Conservation (phyloP, 2,888 invertebrate genomes). For the Oxystoma pomonae region DNA sequence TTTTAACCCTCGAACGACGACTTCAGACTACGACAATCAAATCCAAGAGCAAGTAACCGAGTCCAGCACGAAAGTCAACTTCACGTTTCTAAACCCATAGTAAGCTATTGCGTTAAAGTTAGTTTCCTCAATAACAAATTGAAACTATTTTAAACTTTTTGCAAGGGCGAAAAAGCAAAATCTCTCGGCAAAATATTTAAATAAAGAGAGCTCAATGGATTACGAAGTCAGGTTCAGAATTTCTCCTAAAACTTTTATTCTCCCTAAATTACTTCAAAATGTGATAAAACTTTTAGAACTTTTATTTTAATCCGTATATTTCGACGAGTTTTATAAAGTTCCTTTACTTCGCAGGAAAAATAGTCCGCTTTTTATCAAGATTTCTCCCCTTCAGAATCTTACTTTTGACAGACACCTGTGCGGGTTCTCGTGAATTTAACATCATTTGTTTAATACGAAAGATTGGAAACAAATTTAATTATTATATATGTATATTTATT, state of each 20-base stretch:
- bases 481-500: too few relatives aligned
- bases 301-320: constrained; percentile 2
- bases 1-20: too few relatives aligned
- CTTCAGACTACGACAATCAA: too few relatives aligned
- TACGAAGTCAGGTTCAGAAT: neutral
- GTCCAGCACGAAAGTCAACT: too few relatives aligned
- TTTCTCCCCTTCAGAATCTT: neutral
- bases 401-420: neutral
- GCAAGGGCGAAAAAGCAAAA: neutral
- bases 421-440: neutral
- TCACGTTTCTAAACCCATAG: too few relatives aligned
- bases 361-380: neutral
- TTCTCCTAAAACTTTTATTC: constrained; percentile 2
- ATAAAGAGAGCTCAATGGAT: constrained; percentile 3
- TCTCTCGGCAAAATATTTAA: neutral
- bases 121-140: too few relatives aligned
- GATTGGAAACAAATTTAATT: too few relatives aligned
- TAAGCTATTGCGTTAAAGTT: too few relatives aligned
- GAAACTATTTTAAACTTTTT: too few relatives aligned
- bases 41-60: too few relatives aligned
- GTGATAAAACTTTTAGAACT: constrained; percentile 3
- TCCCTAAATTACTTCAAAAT: constrained; percentile 4
- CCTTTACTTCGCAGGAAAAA: neutral
- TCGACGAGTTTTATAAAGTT: neutral
- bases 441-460: too few relatives aligned